Conservation (phyloP, 2,888 invertebrate species). For the Stenodema calcarata region DNA sequence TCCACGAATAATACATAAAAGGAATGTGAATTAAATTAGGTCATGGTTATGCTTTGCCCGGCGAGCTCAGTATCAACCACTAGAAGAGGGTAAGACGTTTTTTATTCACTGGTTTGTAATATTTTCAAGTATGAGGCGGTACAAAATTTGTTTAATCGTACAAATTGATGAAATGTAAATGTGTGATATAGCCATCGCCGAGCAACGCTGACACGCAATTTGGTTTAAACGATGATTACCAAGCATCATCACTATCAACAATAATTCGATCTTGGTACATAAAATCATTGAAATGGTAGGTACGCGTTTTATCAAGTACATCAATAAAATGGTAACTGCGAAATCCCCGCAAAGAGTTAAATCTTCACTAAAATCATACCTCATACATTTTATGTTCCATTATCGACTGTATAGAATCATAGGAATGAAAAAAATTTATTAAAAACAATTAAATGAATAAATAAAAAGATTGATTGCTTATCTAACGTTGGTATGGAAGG, state of each 20-base stretch:
- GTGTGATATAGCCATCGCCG: background rate
- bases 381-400: background rate
- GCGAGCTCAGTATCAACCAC: background rate
- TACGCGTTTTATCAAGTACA: background rate
- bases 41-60: background rate
- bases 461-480: background rate
- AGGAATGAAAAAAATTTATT: background rate
- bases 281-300: background rate
- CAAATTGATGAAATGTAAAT: too few species aligned
- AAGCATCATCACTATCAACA: background rate
- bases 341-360: background rate
- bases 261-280: background rate
- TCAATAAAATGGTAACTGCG: background rate
- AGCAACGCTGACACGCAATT: background rate
- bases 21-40: background rate
- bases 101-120: too few species aligned
- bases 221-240: background rate
- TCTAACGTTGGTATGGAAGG: background rate
- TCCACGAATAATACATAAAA: background rate
- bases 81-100: too few species aligned
- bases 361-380: background rate
- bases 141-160: too few species aligned
- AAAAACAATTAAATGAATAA: background rate
- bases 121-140: too few species aligned
- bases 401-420: background rate